A percentile compares a stretch with the other conserved stretches of the same genome.
phyloP scores from a whole-genome alignment of 2,113 vertebrate species.

The Salminus brasiliensis region DNA sequence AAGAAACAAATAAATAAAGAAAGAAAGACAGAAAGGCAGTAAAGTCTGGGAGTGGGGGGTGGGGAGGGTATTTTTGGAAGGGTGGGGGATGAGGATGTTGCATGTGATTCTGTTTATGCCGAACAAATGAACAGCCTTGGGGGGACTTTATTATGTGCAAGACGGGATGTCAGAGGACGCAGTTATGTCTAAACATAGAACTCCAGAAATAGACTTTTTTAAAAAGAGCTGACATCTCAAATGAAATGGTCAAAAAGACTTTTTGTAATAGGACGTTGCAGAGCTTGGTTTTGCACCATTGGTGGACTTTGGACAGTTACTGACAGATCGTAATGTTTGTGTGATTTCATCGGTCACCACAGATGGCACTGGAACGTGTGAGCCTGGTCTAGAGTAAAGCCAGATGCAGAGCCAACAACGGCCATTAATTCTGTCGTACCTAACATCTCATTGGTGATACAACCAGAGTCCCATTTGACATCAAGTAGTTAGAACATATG shows the following conservation, averaged over 20 bases:
- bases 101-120: constrained; percentile 38
- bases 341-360: neutral
- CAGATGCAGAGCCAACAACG: too few relatives aligned
- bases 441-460: too few relatives aligned
- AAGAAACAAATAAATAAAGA: too few relatives aligned
- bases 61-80: neutral
- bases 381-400: too few relatives aligned
- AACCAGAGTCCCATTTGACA: too few relatives aligned
- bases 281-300: neutral
- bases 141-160: neutral
- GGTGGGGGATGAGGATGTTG: neutral
- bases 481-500: too few relatives aligned
- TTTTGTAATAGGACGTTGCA: neutral
- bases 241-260: neutral
- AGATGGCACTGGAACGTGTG: neutral
- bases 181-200: constrained; percentile 29
- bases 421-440: too few relatives aligned
- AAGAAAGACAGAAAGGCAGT: constrained; percentile 6
- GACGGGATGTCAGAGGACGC: constrained; percentile 1
- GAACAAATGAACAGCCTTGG: neutral
- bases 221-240: neutral
- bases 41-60: constrained; percentile 7
- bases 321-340: neutral
- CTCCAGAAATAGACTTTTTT: constrained; percentile 27
- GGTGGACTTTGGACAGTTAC: too few relatives aligned